Conservation (phyloP, 2,797 vertebrate genomes). For the Falco peregrinus region DNA sequence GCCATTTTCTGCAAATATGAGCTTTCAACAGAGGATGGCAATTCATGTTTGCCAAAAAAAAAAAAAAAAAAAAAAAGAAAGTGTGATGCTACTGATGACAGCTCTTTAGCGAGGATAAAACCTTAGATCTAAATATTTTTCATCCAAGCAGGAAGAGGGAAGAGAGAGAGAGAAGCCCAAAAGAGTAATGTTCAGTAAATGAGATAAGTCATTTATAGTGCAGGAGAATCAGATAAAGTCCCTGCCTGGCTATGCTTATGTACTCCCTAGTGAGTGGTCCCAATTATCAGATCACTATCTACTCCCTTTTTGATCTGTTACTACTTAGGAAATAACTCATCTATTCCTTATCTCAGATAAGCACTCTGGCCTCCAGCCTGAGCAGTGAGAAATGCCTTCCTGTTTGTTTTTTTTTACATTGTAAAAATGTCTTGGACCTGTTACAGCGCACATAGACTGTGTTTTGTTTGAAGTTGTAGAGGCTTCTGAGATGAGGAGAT, state of each 20-base stretch:
- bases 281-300: neutral
- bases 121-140: neutral
- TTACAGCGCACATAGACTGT: neutral
- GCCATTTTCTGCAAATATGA: constrained; percentile 23
- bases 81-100: neutral
- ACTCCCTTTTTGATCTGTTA: neutral
- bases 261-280: neutral
- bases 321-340: neutral
- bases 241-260: neutral
- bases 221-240: neutral
- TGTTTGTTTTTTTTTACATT: neutral
- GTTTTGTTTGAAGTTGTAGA: neutral
- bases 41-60: neutral
- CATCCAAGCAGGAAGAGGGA: neutral
- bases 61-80: neutral
- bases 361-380: neutral
- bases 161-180: neutral
- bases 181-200: neutral
- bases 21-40: neutral
- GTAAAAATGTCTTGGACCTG: neutral
- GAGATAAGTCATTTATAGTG: neutral
- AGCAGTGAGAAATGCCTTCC: neutral
- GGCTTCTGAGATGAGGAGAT: neutral
- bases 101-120: neutral
- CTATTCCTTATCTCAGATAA: neutral